These are phyloP conservation scores for Pimephales promelas DNA, from an alignment of 2,113 vertebrate species.

Conservation along the genomic window DNA sequence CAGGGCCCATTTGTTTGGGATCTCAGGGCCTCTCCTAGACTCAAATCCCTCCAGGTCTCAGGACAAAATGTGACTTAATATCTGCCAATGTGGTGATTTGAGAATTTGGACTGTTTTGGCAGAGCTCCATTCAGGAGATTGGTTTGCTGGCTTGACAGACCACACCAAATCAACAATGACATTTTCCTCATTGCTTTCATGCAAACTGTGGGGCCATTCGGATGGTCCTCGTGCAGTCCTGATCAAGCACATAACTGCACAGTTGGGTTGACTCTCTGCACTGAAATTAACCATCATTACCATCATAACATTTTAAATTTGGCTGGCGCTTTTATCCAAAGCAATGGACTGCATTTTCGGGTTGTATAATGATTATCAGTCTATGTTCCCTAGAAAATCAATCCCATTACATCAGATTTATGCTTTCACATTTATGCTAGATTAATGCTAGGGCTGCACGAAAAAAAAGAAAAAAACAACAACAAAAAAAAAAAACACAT, in stretches of 20 bases:
- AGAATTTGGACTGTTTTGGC: conserved; percentile 44
- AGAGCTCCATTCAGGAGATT: conserved; percentile 23
- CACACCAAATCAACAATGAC: conserved; percentile 28
- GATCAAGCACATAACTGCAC: conserved; percentile 38
- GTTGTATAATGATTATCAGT: background rate
- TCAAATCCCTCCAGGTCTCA: conserved; percentile 38
- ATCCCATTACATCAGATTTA: background rate
- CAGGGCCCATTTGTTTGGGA: conserved; percentile 49
- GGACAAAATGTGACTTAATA: conserved; percentile 55
- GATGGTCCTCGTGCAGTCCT: background rate
- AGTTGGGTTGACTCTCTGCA: background rate
- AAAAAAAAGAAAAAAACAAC: too few species aligned
- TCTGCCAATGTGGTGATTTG: conserved; percentile 41
- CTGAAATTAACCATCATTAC: background rate
- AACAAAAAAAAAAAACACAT: too few species aligned
- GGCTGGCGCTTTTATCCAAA: background rate
- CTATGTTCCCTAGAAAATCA: background rate
- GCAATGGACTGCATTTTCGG: too few species aligned
- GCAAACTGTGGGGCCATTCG: conserved; percentile 26
- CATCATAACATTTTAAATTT: background rate
- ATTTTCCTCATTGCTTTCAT: conserved; percentile 42
- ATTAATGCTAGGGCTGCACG: too few species aligned
- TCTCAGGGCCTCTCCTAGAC: conserved; percentile 12
- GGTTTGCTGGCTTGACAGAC: conserved; percentile 1
- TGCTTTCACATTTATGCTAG: too few species aligned